Evolutionary conservation across 2,888 invertebrate species (phyloP).

Genomic region (Tetranychus piercei): DNA sequence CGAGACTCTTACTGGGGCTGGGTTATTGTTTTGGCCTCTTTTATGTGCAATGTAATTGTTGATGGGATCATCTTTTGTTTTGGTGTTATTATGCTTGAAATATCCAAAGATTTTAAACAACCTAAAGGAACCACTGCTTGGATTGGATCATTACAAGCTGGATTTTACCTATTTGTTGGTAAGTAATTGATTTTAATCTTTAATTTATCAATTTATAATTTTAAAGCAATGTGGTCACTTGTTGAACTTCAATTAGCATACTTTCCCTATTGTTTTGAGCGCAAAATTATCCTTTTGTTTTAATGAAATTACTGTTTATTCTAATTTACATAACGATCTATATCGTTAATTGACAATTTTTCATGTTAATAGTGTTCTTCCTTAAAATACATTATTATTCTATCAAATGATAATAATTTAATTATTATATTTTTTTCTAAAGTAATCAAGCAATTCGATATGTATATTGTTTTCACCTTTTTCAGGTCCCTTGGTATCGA

Average conservation of each 20-base stretch:
- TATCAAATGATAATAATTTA: too few species aligned
- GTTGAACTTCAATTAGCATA: too few species aligned
- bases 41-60: slow-evolving; percentile 92
- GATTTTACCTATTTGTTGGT: slow-evolving; percentile 77
- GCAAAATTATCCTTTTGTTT: too few species aligned
- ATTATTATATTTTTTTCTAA: too few species aligned
- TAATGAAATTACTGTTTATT: too few species aligned
- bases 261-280: too few species aligned
- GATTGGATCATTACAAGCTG: slow-evolving; percentile 83
- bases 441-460: too few species aligned
- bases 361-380: too few species aligned
- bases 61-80: slow-evolving; percentile 98
- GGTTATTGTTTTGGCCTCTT: slow-evolving; percentile 87
- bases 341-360: too few species aligned
- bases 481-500: slow-evolving; percentile 49
- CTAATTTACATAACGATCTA: too few species aligned
- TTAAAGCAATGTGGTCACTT: background rate
- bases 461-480: background rate
- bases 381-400: too few species aligned
- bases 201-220: background rate
- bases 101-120: slow-evolving; percentile 60
- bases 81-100: slow-evolving; percentile 68
- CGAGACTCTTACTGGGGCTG: slow-evolving; percentile 40
- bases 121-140: slow-evolving; percentile 73
- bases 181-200: slow-evolving; percentile 10